phyloP scores from a whole-genome alignment of 1,140 invertebrate genomes.

The Macrocentrus cingulum region DNA sequence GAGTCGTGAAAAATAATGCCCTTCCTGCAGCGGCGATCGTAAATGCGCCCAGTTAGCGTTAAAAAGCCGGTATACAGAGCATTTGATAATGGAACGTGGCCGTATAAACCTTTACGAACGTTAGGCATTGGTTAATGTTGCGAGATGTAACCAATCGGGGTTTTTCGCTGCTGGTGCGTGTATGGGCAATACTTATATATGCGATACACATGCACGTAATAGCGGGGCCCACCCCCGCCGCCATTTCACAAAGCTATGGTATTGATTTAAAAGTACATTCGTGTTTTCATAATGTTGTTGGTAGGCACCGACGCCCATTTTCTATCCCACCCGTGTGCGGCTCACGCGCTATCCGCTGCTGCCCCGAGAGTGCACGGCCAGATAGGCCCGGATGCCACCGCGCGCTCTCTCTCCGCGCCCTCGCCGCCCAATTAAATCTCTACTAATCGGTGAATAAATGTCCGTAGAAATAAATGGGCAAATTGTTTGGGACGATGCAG shows the following conservation, averaged over 20 bases:
- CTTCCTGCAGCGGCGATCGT: constrained; percentile 29
- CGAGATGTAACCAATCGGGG: constrained; percentile 37
- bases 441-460: constrained; percentile 48
- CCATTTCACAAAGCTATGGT: constrained; percentile 57
- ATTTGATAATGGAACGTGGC: constrained; percentile 34
- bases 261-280: constrained; percentile 62
- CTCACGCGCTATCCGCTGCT: constrained; percentile 33
- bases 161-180: constrained; percentile 10
- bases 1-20: constrained; percentile 29
- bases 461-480: constrained; percentile 28
- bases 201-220: constrained; percentile 32
- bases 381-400: constrained; percentile 18
- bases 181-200: no score
- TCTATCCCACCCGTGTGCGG: constrained; percentile 33
- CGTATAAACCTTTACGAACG: constrained; percentile 38
- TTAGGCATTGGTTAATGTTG: constrained; percentile 41
- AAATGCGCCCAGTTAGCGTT: constrained; percentile 26
- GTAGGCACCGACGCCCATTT: constrained; percentile 45
- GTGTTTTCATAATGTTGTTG: constrained; percentile 61
- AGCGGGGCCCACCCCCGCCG: constrained; percentile 35
- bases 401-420: no score
- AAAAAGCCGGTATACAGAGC: constrained; percentile 30
- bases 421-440: constrained; percentile 49
- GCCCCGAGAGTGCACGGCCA: constrained; percentile 10
- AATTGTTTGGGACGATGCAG: constrained; percentile 4